Base-by-base conservation (phyloP, 2,888 invertebrate species). In the Alviniconcha strummeri region DNA sequence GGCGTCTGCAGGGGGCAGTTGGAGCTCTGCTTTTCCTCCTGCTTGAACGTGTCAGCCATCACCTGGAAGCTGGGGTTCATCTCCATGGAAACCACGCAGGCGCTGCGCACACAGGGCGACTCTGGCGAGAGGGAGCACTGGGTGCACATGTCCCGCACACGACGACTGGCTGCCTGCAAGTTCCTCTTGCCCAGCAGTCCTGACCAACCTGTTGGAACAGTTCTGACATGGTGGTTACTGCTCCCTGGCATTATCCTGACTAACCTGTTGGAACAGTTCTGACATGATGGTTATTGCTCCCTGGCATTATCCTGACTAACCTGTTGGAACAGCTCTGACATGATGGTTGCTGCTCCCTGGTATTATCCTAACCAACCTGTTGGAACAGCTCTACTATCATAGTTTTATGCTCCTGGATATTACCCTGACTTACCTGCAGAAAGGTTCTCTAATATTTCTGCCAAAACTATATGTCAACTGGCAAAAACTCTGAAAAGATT, bases 41-140 rank as follows among this genome's bases (percentile, higher is more conserved):
- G 88, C 85, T 93, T 93, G n/a, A 93, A 88, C 15, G 91, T 90
- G 84, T 94, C 93, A 6, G 92, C 90, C 89, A 94, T 91, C 78
- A 94, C 89, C 85, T 84, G 84, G 89, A 99, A 95, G 89, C 96
- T 96, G 15, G 96, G 95, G 94, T 98, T 98, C 75, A 98, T 97
- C 94, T 99, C 99, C 85, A 98, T 95, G 87, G 98, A 98, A 76
- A 99, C 98, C 83, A 99, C 95, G 94, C 99, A 99, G n/a, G 99
- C 99, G 88, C 98, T 98, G 88, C 99, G 95, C 89, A 99, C 97
- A 93, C 97, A 97, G 0, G 99, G 99, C 87, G 96, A 96, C 87
- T 97, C 97, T n/a, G 88, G 84, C 94, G 97, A 95, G 87, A 97
- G 95, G 82, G 96, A 95, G 94, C 99, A 99, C 94, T 97, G 97